Percentiles rank a stretch among this genome's conserved stretches.
These are phyloP conservation scores for Macrostomum cliftonense DNA, from an alignment of 2,888 invertebrate species.

Conservation along the genomic window DNA sequence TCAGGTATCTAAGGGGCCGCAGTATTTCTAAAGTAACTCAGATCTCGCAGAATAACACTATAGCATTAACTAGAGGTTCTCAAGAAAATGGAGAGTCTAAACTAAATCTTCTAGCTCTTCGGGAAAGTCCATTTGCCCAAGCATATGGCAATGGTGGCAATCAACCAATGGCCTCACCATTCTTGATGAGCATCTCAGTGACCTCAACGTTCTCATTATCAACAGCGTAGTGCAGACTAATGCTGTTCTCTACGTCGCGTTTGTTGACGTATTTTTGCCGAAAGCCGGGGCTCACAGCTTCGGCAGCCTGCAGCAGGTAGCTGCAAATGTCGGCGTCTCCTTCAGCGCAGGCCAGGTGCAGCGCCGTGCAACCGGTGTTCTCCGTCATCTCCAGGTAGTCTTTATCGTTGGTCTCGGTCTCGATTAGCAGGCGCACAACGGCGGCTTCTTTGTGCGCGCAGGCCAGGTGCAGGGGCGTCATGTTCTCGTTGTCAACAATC, in stretches of 20 bases:
- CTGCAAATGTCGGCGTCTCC: constrained; percentile 40
- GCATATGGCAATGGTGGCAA: too few relatives aligned
- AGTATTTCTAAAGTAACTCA: too few relatives aligned
- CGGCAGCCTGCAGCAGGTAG: constrained; percentile 14
- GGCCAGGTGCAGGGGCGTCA: constrained; percentile 49
- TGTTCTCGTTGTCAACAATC: constrained; percentile 50
- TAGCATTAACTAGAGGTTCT: too few relatives aligned
- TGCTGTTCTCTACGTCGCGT: constrained; percentile 60
- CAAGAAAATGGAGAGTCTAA: too few relatives aligned
- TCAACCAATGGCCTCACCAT: too few relatives aligned
- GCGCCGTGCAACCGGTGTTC: constrained; percentile 9
- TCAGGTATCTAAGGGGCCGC: too few relatives aligned
- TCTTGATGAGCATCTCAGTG: constrained; percentile 41
- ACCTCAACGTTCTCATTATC: constrained; percentile 67
- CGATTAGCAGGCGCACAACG: constrained; percentile 29
- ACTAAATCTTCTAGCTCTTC: too few relatives aligned
- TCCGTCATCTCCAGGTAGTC: constrained; percentile 38
- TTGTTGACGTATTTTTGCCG: constrained; percentile 48
- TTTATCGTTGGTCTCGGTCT: constrained; percentile 43
- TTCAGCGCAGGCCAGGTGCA: constrained; percentile 61
- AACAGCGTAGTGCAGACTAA: constrained; percentile 66
- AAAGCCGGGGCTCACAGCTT: constrained; percentile 19
- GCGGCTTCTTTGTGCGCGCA: constrained; percentile 31
- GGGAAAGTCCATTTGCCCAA: too few relatives aligned
- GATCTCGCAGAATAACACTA: too few relatives aligned